phyloP scores from a whole-genome alignment of 2,113 vertebrate species.

The Chlorodrepanis virens region DNA sequence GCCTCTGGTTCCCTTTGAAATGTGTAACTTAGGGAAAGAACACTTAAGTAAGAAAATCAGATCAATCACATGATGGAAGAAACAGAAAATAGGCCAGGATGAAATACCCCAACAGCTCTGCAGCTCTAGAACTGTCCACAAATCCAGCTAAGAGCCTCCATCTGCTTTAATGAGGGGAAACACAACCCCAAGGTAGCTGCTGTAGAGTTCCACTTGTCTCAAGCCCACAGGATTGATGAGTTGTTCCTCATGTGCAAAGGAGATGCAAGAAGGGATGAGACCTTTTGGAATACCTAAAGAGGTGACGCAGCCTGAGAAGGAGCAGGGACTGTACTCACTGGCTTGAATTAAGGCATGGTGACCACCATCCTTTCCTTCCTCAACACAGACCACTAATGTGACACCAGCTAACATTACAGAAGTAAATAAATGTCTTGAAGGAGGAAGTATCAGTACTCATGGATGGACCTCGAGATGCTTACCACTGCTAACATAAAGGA shows the following conservation, averaged over 20 bases:
- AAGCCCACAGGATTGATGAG: neutral
- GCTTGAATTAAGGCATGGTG: neutral
- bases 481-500: constrained; percentile 7
- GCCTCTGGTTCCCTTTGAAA: neutral
- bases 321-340: accelerated
- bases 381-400: neutral
- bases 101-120: neutral
- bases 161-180: neutral
- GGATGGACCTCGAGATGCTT: neutral
- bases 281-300: neutral
- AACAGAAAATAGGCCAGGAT: neutral
- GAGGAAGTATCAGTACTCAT: constrained; percentile 15
- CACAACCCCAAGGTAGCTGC: neutral
- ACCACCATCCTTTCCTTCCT: neutral
- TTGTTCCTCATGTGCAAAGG: neutral
- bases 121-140: neutral
- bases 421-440: neutral
- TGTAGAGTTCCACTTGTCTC: neutral
- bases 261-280: neutral
- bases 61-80: neutral
- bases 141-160: neutral
- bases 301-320: neutral
- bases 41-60: neutral
- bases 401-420: neutral
- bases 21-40: neutral